Percentiles rank a stretch among this genome's conserved stretches.
phyloP scores from a whole-genome alignment of 2,113 vertebrate genomes.

The Lycocorax pyrrhopterus region DNA sequence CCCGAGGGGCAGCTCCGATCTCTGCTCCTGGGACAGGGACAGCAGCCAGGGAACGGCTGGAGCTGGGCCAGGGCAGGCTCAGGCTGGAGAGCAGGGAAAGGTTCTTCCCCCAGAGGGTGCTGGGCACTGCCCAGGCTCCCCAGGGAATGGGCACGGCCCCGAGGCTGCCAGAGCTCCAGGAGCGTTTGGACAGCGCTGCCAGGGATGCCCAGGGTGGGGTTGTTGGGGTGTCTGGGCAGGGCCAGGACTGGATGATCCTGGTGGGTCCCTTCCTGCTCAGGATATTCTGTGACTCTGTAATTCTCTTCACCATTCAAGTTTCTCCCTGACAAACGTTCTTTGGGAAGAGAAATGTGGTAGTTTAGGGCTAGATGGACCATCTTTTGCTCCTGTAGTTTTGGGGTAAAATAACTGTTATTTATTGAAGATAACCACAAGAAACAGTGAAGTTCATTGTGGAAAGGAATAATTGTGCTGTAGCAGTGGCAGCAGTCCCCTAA shows the following conservation, averaged over 20 bases:
- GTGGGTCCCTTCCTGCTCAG: fast-evolving
- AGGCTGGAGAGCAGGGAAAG: neutral
- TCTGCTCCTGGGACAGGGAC: neutral
- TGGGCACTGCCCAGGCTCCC: neutral
- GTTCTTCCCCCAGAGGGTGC: neutral
- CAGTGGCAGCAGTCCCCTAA: neutral
- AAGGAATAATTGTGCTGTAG: neutral
- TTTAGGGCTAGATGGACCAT: neutral
- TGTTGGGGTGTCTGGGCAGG: neutral
- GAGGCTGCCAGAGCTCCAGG: neutral
- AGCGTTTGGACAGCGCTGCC: neutral
- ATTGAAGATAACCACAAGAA: neutral
- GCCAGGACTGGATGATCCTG: fast-evolving
- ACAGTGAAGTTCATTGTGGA: neutral
- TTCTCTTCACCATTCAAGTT: neutral
- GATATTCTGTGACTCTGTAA: neutral
- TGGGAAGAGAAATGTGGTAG: neutral
- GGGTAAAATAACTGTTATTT: neutral
- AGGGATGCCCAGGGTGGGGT: neutral
- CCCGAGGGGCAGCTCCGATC: neutral
- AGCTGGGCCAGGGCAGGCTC: neutral
- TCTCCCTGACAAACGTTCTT: neutral
- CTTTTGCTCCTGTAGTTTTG: neutral
- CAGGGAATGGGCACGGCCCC: neutral
- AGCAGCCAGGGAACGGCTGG: neutral